Percentiles rank a stretch among this genome's conserved stretches.
These are phyloP conservation scores for Boloria selene DNA, from an alignment of 2,888 invertebrate genomes.

Conservation along the genomic window DNA sequence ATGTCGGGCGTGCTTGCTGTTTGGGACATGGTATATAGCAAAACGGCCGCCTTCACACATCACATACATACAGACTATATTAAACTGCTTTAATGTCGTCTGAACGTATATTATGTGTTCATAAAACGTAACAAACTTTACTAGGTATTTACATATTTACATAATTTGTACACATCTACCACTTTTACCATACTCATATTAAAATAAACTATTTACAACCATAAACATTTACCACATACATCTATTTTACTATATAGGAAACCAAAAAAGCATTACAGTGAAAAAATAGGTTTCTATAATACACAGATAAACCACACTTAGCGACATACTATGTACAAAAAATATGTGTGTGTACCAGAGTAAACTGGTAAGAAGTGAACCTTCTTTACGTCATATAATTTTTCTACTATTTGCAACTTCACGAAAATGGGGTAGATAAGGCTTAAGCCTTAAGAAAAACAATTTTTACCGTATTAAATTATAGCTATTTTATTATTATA, in stretches of 20 bases:
- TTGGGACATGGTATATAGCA: conserved; percentile 7
- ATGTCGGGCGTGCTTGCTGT: conserved; percentile 41
- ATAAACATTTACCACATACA: background rate
- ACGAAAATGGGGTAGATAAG: too few species aligned
- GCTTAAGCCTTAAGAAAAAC: too few species aligned
- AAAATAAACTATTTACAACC: conserved; percentile 1
- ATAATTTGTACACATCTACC: conserved; percentile 1
- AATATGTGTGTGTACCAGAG: too few species aligned
- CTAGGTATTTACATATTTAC: conserved; percentile 7
- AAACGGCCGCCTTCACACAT: background rate
- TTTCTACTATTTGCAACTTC: too few species aligned
- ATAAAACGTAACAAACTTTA: background rate
- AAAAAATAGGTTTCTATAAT: background rate
- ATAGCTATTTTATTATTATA: too few species aligned
- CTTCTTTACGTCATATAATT: too few species aligned
- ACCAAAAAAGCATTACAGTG: background rate
- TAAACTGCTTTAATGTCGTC: too few species aligned
- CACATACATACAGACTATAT: background rate
- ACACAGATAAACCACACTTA: conserved; percentile 3
- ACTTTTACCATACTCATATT: background rate
- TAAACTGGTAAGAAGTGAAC: too few species aligned
- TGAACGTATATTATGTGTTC: too few species aligned
- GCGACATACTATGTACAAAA: background rate
- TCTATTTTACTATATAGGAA: too few species aligned
- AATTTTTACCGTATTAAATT: too few species aligned